phyloP scores from a whole-genome alignment of 1,140 invertebrate genomes.

The Teleopsis dalmanni region DNA sequence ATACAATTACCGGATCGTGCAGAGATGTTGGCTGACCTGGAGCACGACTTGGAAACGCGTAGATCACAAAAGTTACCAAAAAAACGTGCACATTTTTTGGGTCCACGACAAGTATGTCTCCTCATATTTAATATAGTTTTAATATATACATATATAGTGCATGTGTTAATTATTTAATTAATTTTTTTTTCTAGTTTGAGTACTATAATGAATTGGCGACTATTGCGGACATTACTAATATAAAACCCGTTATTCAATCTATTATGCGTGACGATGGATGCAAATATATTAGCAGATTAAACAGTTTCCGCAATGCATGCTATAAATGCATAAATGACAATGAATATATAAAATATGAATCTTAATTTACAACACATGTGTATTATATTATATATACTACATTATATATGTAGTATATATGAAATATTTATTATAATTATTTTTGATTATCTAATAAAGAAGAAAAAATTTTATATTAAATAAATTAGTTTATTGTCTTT shows the following conservation, averaged over 20 bases:
- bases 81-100: background rate
- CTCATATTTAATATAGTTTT: background rate
- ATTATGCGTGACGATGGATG: background rate
- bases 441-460: too few species aligned
- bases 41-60: background rate
- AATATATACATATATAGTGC: background rate
- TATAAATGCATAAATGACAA: too few species aligned
- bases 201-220: conserved; percentile 7
- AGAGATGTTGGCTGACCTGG: conserved; percentile 61
- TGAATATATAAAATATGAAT: too few species aligned
- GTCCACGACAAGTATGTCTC: background rate
- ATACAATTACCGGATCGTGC: conserved; percentile 58
- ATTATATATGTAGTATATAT: too few species aligned
- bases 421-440: too few species aligned
- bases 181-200: conserved; percentile 1
- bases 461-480: too few species aligned
- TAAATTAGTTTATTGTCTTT: too few species aligned
- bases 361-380: too few species aligned
- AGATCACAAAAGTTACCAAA: background rate
- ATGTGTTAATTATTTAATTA: too few species aligned
- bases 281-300: too few species aligned
- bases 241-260: background rate
- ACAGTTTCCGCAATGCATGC: too few species aligned
- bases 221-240: background rate
- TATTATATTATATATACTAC: too few species aligned